Evolutionary conservation across 2,113 vertebrate genomes (phyloP), one percentile per base, ranked within the genome.

Genomic region (Nanger granti): DNA sequence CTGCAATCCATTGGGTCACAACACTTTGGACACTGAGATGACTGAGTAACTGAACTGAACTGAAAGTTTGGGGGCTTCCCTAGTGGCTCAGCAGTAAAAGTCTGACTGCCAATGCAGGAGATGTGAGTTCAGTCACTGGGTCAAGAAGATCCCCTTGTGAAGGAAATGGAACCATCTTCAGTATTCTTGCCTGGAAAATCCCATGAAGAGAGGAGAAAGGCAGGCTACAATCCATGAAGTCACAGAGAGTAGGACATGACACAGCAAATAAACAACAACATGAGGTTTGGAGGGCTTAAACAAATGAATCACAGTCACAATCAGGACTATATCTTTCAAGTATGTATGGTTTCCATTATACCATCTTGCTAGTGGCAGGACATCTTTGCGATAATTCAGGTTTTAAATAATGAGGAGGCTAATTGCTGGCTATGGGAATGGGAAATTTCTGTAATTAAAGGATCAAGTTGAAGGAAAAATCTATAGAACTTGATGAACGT

Each of bases 361-460:
- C 26, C 14, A 87, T 73, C 26, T 12, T 76, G 34, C 37, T n/a
- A 31, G 34, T 26, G 7, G 41, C 41, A 96, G n/a, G 24, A 87
- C 29, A 15, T 88, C 28, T 62, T 44, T 91, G n/a, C 26, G 82
- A 9, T 52, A 37, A 64, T 5, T 73, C 28, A 59, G 17, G 15
- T 82, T 85, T 57, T 14, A 96, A 90, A 92, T 59, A 97, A 85
- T 37, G 20, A 97, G 37, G 34, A 94, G 60, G 5, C 8, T 94
- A 96, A 54, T 93, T 96, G 7, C 37, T 93, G 37, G 26, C 28
- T 41, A 93, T 22, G 18, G 9, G 5, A 91, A 88, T 66, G 29
- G 12, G 20, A 69, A 94, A 52, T 41, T 24, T 88, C 29, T 94
- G 7, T 89, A 87, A 94, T 89, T 76, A 69, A 60, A 83, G 37